phyloP scores from a whole-genome alignment of 1,140 invertebrate genomes.

The Belonocnema kinseyi region DNA sequence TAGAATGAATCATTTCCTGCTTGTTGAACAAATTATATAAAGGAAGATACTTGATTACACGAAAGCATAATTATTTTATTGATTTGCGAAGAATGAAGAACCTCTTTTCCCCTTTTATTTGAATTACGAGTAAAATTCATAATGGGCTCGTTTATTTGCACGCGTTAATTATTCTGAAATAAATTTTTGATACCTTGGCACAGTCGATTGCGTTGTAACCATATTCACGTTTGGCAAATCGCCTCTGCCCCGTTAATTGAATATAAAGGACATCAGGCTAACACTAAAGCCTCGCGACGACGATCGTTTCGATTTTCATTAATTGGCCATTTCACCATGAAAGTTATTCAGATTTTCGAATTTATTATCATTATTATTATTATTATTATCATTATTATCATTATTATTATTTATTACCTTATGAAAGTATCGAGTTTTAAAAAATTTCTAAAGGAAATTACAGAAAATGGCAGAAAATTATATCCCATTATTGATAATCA shows the following conservation, averaged over 20 bases:
- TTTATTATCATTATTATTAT: neutral
- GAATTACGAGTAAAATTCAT: too few relatives aligned
- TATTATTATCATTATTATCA: too few relatives aligned
- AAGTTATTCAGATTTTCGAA: neutral
- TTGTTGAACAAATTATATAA: too few relatives aligned
- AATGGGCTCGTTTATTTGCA: too few relatives aligned
- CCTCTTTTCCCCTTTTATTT: too few relatives aligned
- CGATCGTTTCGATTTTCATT: slow-evolving; percentile 16
- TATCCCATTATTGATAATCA: too few relatives aligned
- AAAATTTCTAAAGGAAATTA: neutral
- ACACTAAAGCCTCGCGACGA: neutral
- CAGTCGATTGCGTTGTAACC: slow-evolving; percentile 1
- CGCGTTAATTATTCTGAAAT: neutral
- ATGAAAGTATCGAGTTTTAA: neutral
- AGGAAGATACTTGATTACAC: too few relatives aligned
- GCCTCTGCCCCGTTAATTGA: neutral
- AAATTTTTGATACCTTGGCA: slow-evolving; percentile 2
- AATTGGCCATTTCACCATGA: slow-evolving; percentile 2
- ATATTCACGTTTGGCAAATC: neutral
- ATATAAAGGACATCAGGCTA: neutral
- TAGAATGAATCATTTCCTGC: too few relatives aligned
- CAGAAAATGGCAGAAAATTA: too few relatives aligned
- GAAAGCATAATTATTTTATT: too few relatives aligned
- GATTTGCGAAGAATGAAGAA: too few relatives aligned
- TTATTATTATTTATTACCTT: neutral